phyloP scores from a whole-genome alignment of 2,113 vertebrate genomes.

The Orthonyx spaldingii region DNA sequence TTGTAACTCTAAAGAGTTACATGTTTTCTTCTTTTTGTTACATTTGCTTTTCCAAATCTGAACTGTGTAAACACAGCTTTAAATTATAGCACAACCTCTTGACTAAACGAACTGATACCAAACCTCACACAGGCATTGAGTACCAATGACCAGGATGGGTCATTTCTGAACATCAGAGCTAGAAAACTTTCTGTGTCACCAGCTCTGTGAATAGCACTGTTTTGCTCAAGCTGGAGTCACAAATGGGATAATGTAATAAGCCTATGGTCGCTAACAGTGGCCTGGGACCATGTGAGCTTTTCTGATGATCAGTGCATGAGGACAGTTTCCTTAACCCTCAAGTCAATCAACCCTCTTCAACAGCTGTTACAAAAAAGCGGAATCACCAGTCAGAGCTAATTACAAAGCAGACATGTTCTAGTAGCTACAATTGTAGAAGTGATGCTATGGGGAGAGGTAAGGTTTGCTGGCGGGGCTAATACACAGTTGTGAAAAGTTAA shows the following conservation, averaged over 20 bases:
- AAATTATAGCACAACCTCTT: neutral
- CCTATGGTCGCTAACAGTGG: neutral
- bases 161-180: neutral
- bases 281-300: neutral
- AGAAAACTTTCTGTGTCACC: neutral
- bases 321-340: neutral
- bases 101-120: neutral
- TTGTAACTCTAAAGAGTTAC: neutral
- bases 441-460: neutral
- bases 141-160: neutral
- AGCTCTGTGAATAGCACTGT: neutral
- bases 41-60: neutral
- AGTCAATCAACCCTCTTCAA: neutral
- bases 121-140: neutral
- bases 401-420: neutral
- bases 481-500: neutral
- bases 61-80: neutral
- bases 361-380: neutral
- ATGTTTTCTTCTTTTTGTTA: neutral
- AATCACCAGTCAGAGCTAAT: neutral
- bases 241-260: neutral
- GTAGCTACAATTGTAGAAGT: neutral
- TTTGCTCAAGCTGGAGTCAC: neutral
- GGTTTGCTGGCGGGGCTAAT: neutral
- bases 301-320: neutral